phyloP scores from a whole-genome alignment of 37 sponge, comb jelly and placozoan genomes.

The Haliclona indistincta region DNA sequence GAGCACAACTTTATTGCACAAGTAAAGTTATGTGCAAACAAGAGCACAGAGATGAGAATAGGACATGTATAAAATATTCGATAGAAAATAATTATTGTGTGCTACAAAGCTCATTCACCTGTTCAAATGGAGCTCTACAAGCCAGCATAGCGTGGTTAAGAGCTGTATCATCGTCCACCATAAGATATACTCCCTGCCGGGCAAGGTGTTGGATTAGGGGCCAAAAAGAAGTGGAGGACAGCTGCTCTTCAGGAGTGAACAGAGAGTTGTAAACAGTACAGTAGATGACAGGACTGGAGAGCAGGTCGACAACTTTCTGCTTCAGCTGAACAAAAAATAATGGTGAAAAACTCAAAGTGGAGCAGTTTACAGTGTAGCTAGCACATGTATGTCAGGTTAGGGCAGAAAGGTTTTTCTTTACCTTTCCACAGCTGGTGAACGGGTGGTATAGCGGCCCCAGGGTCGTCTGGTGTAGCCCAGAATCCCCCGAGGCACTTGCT shows the following conservation, averaged over 20 bases:
- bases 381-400: background rate
- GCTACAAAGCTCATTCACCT: constrained; percentile 26
- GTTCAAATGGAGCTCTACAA: constrained; percentile 55
- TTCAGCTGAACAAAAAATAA: background rate
- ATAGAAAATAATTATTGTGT: background rate
- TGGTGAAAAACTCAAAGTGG: too few species aligned
- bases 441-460: background rate
- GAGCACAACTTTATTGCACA: background rate
- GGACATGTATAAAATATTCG: background rate
- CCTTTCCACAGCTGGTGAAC: background rate
- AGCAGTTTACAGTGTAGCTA: too few species aligned
- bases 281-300: background rate
- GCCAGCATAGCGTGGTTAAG: constrained; percentile 52
- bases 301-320: background rate
- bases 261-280: background rate
- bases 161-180: constrained; percentile 45
- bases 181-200: constrained; percentile 52
- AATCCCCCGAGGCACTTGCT: background rate
- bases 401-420: background rate
- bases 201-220: constrained; percentile 46
- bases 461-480: background rate
- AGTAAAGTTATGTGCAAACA: background rate
- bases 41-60: background rate
- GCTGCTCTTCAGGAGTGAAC: background rate
- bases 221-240: constrained; percentile 10